These are phyloP conservation scores for Caranx melampygus DNA, from an alignment of 2,113 vertebrate species.

Conservation along the genomic window DNA sequence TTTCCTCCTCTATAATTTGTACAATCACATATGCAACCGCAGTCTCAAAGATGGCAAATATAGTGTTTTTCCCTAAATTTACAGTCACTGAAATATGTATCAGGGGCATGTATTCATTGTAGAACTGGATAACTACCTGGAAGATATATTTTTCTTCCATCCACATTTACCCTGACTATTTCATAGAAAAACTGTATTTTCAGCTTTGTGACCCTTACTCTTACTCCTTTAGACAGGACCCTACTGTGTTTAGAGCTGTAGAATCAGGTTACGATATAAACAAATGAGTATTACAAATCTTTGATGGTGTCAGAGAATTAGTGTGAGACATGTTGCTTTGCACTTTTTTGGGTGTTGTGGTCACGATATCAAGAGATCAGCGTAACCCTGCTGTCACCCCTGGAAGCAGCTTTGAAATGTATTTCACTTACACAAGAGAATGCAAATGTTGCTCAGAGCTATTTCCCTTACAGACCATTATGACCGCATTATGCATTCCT, in stretches of 20 bases:
- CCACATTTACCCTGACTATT: background rate
- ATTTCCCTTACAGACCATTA: conserved; percentile 1
- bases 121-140: background rate
- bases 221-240: background rate
- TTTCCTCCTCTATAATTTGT: background rate
- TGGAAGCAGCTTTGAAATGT: conserved; percentile 11
- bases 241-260: background rate
- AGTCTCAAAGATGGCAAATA: background rate
- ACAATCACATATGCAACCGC: background rate
- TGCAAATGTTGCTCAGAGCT: background rate
- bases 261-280: no score
- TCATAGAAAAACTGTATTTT: background rate
- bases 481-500: conserved; percentile 28
- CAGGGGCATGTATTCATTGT: background rate
- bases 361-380: background rate
- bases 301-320: background rate
- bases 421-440: conserved; percentile 2
- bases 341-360: conserved; percentile 8
- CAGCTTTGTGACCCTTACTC: background rate
- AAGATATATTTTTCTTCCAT: background rate
- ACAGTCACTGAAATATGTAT: background rate
- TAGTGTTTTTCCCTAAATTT: background rate
- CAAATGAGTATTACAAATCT: no score
- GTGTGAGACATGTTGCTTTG: background rate
- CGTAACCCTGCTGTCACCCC: background rate